These are phyloP conservation scores for Heliconius erato DNA, from an alignment of 2,888 invertebrate species.

Conservation along the genomic window DNA sequence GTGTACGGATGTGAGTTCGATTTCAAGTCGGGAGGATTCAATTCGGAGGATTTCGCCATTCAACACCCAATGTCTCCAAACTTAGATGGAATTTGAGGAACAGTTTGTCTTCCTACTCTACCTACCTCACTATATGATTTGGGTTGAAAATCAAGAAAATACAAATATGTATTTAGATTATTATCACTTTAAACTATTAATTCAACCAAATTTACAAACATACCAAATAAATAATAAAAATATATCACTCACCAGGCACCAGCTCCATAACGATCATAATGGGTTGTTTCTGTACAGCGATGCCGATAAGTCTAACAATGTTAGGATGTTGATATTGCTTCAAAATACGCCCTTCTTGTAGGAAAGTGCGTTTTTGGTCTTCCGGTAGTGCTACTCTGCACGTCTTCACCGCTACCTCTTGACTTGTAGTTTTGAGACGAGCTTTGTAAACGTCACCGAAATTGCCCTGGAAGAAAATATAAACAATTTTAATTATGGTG, in stretches of 20 bases:
- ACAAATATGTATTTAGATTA: too few species aligned
- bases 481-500: neutral
- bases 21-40: too few species aligned
- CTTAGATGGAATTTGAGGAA: too few species aligned
- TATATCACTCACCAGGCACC: constrained; percentile 88
- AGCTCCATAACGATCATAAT: constrained; percentile 99
- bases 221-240: too few species aligned
- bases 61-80: too few species aligned
- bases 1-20: too few species aligned
- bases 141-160: too few species aligned
- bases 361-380: constrained; percentile 96
- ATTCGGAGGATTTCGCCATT: too few species aligned
- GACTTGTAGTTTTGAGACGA: constrained; percentile 91
- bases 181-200: too few species aligned
- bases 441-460: constrained; percentile 99
- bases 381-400: constrained; percentile 97
- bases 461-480: constrained; percentile 90
- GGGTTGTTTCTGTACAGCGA: constrained; percentile 98
- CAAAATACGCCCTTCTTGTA: constrained; percentile 97
- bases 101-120: too few species aligned
- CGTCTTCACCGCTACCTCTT: constrained; percentile 98
- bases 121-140: too few species aligned
- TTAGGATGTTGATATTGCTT: constrained; percentile 99
- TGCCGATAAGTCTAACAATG: constrained; percentile 97
- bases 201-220: too few species aligned